phyloP scores from a whole-genome alignment of 2,113 vertebrate genomes.

The Anhinga anhinga region DNA sequence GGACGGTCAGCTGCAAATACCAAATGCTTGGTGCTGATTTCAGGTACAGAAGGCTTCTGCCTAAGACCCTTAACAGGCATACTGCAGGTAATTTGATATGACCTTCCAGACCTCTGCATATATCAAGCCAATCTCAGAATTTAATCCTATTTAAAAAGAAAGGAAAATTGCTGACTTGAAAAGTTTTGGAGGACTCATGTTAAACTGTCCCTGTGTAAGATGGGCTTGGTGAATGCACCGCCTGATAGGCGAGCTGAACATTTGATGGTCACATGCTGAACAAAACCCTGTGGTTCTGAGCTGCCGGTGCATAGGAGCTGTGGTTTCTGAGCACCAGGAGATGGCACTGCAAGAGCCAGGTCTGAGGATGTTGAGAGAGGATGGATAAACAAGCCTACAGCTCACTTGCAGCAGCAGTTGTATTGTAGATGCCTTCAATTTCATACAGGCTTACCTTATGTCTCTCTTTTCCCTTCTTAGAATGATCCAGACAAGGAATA shows the following conservation, averaged over 20 bases:
- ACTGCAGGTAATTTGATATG: background rate
- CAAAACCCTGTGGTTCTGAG: background rate
- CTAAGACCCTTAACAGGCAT: background rate
- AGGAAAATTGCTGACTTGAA: background rate
- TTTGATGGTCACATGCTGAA: background rate
- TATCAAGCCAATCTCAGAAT: background rate
- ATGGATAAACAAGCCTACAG: background rate
- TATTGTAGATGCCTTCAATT: background rate
- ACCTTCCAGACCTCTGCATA: background rate
- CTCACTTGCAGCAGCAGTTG: background rate
- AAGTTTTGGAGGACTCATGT: background rate
- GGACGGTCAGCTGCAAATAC: background rate
- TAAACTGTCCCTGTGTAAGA: background rate
- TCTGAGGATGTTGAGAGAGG: background rate
- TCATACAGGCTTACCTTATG: background rate
- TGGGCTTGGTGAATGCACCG: background rate
- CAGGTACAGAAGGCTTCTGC: background rate
- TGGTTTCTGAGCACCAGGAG: conserved; percentile 20
- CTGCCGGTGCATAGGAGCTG: background rate
- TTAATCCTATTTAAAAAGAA: background rate
- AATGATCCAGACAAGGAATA: conserved; percentile 98
- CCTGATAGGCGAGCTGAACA: background rate
- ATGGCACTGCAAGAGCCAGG: background rate
- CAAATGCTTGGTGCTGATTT: background rate
- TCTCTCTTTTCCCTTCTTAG: conserved; percentile 62